Percentiles rank a stretch among this genome's conserved stretches.
These are phyloP conservation scores for Spheniscus mendiculus DNA, from an alignment of 2,113 vertebrate species.

Conservation along the genomic window DNA sequence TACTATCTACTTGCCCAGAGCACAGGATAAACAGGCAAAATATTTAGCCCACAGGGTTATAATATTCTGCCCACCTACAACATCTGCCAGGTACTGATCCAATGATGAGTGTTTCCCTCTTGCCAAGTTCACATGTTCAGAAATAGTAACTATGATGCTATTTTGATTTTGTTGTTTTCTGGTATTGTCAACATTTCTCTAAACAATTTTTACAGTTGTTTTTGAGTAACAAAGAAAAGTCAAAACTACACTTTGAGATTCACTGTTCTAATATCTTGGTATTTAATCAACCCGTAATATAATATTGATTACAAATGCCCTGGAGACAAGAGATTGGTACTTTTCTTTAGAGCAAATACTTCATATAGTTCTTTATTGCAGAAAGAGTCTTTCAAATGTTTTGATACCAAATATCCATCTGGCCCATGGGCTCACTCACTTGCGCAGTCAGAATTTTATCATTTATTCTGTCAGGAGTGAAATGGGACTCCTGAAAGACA, in stretches of 20 bases:
- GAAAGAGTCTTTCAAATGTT: slow-evolving; percentile 6
- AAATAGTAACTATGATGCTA: not conserved
- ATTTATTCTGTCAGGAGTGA: slow-evolving; percentile 7
- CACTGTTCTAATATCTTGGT: slow-evolving; percentile 11
- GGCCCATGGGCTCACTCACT: not conserved
- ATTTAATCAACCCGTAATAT: slow-evolving; percentile 52
- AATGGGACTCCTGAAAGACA: not conserved
- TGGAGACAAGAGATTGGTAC: not conserved
- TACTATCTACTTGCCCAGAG: not conserved
- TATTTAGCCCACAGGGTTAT: not conserved
- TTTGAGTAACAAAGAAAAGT: not conserved
- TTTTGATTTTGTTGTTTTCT: slow-evolving; percentile 4
- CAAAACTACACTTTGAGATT: slow-evolving; percentile 8
- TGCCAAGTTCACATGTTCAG: not conserved
- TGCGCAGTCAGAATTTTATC: not conserved
- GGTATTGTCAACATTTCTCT: not conserved
- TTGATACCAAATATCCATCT: slow-evolving; percentile 24
- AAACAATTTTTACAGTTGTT: not conserved
- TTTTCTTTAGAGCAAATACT: not conserved
- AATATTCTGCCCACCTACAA: not conserved
- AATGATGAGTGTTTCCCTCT: not conserved
- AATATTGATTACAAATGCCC: slow-evolving; percentile 34
- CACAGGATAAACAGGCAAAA: not conserved
- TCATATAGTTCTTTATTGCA: slow-evolving; percentile 10
- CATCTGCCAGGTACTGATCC: not conserved